Conservation (phyloP, 2,797 vertebrate species). For the Sebastes paucispinis region DNA sequence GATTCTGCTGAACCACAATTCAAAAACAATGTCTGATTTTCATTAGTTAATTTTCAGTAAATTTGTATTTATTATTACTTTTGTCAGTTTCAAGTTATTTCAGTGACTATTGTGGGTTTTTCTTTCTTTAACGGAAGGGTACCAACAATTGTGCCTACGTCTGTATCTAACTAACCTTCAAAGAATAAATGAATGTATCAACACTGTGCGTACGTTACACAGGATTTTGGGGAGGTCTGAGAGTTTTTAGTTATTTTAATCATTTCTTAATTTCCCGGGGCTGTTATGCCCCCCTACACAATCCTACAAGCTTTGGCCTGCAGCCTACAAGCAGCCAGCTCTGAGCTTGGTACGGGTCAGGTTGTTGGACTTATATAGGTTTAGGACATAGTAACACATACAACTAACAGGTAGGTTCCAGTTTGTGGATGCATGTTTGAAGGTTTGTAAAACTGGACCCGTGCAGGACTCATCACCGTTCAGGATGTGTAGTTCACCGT, state of each 20-base stretch:
- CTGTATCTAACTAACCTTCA: background rate
- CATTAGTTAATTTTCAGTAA: too few species aligned
- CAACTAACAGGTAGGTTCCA: background rate
- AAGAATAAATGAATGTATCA: background rate
- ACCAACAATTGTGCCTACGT: too few species aligned
- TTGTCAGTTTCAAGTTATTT: too few species aligned
- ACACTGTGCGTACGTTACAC: background rate
- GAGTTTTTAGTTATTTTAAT: background rate
- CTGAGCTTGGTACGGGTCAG: background rate
- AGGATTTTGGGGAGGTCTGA: background rate
- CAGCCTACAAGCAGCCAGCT: background rate
- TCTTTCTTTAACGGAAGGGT: too few species aligned
- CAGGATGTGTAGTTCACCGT: background rate
- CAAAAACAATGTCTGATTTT: too few species aligned
- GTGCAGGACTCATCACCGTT: background rate
- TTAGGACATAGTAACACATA: background rate
- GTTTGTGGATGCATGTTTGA: background rate
- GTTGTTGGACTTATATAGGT: background rate
- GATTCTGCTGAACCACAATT: too few species aligned
- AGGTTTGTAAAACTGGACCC: background rate
- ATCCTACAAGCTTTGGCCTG: background rate
- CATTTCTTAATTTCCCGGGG: background rate
- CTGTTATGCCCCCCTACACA: background rate
- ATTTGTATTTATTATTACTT: too few species aligned
- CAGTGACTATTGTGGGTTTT: too few species aligned